Evolutionary conservation across 2,888 invertebrate species (phyloP).

Genomic region (Serrognathus titanus): DNA sequence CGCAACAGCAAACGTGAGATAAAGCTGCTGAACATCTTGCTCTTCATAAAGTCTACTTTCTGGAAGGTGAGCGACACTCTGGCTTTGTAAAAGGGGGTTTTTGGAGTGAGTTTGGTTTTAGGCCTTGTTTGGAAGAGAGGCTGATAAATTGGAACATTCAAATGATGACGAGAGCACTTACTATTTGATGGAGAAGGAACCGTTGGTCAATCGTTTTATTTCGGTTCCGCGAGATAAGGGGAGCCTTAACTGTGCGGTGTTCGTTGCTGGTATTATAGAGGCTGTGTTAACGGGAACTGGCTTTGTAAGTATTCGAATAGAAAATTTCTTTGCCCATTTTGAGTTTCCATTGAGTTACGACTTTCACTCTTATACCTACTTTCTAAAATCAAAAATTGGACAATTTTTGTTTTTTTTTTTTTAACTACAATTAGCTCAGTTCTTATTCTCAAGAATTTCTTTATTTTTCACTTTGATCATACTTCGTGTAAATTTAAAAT

Average conservation of each 20-base stretch:
- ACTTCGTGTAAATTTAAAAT: too few relatives aligned
- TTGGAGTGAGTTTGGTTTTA: slow-evolving; percentile 45
- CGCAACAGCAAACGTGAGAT: slow-evolving; percentile 92
- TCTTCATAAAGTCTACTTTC: slow-evolving; percentile 92
- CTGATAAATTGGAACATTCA: slow-evolving; percentile 96
- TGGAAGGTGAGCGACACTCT: slow-evolving; percentile 78
- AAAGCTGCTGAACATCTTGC: slow-evolving; percentile 87
- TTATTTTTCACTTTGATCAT: too few relatives aligned
- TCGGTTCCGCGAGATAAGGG: slow-evolving; percentile 98
- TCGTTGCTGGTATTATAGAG: slow-evolving; percentile 96
- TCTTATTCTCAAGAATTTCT: too few relatives aligned
- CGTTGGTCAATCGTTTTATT: slow-evolving; percentile 91
- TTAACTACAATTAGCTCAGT: too few relatives aligned
- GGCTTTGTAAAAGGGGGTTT: neutral
- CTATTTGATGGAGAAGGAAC: slow-evolving; percentile 98
- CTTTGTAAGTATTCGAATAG: slow-evolving; percentile 72
- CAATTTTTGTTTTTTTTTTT: too few relatives aligned
- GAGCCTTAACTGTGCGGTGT: slow-evolving; percentile 96
- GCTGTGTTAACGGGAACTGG: slow-evolving; percentile 91
- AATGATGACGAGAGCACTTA: slow-evolving; percentile 98
- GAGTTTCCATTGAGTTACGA: too few relatives aligned
- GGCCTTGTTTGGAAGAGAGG: slow-evolving; percentile 96
- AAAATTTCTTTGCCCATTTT: too few relatives aligned
- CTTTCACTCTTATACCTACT: too few relatives aligned
- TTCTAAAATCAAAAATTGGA: too few relatives aligned